Percentiles rank a stretch among this genome's conserved stretches.
Conservation (phyloP, 2,113 vertebrate species). For the Anolis sagrei region DNA sequence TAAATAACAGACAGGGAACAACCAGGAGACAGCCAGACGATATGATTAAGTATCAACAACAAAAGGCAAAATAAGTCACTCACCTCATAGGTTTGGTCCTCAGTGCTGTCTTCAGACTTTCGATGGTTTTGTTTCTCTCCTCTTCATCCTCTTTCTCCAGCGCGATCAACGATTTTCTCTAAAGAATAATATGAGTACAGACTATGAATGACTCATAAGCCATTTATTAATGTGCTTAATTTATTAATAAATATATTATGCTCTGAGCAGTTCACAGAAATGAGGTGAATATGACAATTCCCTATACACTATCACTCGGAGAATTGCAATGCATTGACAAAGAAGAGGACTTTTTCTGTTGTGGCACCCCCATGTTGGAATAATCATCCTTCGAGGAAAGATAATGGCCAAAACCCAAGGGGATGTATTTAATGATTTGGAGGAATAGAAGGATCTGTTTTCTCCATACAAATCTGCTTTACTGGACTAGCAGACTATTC, state of each 20-base stretch:
- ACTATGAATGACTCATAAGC: neutral
- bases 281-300: neutral
- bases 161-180: slow-evolving; percentile 94
- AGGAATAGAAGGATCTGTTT: no score
- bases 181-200: slow-evolving; percentile 16
- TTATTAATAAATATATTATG: neutral
- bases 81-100: slow-evolving; percentile 98
- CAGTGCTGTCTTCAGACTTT: slow-evolving; percentile 96
- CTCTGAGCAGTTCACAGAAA: neutral
- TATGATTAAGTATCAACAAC: neutral
- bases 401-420: neutral
- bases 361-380: neutral
- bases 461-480: no score
- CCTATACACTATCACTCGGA: neutral
- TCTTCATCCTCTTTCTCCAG: slow-evolving; percentile 97
- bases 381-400: neutral
- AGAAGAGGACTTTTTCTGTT: neutral
- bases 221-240: neutral
- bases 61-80: slow-evolving; percentile 41
- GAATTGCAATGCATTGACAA: neutral
- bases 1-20: no score
- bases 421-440: neutral
- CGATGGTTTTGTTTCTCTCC: slow-evolving; percentile 97
- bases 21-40: no score
- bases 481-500: no score